phyloP scores from a whole-genome alignment of 1,140 invertebrate genomes.

The Anadara kagoshimensis region DNA sequence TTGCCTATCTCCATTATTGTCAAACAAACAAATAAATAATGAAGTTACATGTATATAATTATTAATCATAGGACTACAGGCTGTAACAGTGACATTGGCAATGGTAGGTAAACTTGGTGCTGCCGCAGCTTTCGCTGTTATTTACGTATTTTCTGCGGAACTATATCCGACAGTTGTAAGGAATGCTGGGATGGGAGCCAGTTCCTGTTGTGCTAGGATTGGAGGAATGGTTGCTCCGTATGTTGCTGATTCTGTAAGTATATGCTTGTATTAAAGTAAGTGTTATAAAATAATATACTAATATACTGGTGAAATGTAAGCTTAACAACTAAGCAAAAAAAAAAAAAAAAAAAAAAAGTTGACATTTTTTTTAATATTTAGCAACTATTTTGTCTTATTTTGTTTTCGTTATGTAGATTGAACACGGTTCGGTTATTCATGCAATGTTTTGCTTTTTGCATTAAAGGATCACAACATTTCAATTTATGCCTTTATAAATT shows the following conservation, averaged over 20 bases:
- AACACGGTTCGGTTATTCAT: no score
- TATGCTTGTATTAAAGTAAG: no score
- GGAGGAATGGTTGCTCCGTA: slow-evolving; percentile 85
- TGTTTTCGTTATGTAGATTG: no score
- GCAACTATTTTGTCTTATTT: no score
- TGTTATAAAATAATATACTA: no score
- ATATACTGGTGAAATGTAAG: no score
- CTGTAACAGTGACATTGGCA: slow-evolving; percentile 75
- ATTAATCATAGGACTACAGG: slow-evolving; percentile 22
- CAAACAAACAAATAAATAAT: not conserved
- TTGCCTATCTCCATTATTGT: not conserved
- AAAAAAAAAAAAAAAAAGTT: no score
- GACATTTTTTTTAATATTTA: no score
- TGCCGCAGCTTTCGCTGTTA: slow-evolving; percentile 76
- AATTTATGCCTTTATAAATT: no score
- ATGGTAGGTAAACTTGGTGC: slow-evolving; percentile 81
- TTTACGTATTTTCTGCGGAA: slow-evolving; percentile 88
- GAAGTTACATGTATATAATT: not conserved
- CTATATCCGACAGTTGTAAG: slow-evolving; percentile 90
- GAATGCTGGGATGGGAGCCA: slow-evolving; percentile 86
- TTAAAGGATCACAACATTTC: no score
- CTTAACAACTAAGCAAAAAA: no score
- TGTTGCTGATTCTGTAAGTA: slow-evolving; percentile 55
- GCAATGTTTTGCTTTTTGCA: no score
- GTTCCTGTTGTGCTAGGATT: slow-evolving; percentile 85